phyloP scores from a whole-genome alignment of 1,140 invertebrate genomes.

The Stenopsyche tienmushanensis region DNA sequence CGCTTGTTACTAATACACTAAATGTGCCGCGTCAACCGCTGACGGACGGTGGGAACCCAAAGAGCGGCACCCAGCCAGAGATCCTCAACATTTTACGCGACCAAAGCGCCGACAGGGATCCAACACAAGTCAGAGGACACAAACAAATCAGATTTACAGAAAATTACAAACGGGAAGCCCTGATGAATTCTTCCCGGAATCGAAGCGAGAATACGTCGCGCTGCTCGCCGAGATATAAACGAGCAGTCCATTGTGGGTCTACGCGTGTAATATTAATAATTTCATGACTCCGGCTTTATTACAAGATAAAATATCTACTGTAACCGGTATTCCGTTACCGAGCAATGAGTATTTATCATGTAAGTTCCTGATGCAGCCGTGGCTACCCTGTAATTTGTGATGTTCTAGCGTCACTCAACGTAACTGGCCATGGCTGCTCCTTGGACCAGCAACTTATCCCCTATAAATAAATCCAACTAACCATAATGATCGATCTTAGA shows the following conservation, averaged over 20 bases:
- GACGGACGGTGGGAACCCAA: too few relatives aligned
- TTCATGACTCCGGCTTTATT: not conserved
- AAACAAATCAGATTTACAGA: too few relatives aligned
- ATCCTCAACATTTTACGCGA: not conserved
- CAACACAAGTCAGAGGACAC: too few relatives aligned
- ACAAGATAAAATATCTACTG: not conserved
- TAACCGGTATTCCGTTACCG: conserved; percentile 6
- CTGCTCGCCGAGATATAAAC: too few relatives aligned
- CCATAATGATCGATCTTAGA: conserved; percentile 13
- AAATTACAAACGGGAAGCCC: too few relatives aligned
- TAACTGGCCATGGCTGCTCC: not conserved
- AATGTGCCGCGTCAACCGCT: not conserved
- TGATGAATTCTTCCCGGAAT: too few relatives aligned
- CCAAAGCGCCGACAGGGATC: too few relatives aligned
- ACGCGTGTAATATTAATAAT: too few relatives aligned
- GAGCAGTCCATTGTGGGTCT: too few relatives aligned
- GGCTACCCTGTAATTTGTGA: conserved; percentile 29
- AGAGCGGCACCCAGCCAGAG: too few relatives aligned
- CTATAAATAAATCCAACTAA: conserved; percentile 22
- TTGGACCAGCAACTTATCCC: conserved; percentile 7
- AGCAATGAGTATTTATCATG: not conserved
- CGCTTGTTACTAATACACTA: not conserved
- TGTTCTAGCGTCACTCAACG: conserved; percentile 13
- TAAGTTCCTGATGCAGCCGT: conserved; percentile 6
- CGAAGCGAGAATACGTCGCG: not conserved